A percentile compares a stretch with the other conserved stretches of the same genome.
Evolutionary conservation across 2,888 invertebrate genomes (phyloP).

Genomic region (Standfussiana lucernea): DNA sequence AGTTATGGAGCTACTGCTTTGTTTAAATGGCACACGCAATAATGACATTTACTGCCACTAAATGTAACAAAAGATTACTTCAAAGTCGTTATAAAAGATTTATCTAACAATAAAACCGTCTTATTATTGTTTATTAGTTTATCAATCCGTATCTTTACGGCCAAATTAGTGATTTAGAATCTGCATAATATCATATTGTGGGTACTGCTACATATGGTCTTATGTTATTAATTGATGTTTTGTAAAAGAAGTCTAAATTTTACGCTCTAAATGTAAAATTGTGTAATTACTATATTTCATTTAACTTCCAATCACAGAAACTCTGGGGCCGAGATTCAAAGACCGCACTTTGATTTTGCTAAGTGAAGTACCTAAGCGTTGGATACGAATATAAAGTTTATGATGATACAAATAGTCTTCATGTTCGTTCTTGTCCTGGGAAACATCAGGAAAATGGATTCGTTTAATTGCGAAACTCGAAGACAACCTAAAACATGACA

Average conservation of each 20-base stretch:
- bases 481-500: not conserved
- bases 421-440: not conserved
- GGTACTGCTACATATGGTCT: not conserved
- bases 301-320: not conserved
- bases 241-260: not conserved
- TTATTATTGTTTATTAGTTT: conserved; percentile 38
- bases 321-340: not conserved
- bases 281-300: not conserved
- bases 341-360: not conserved
- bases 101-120: conserved; percentile 24
- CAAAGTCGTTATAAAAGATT: not conserved
- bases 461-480: not conserved
- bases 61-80: conserved; percentile 13
- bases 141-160: conserved; percentile 41
- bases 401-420: not conserved
- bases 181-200: not conserved
- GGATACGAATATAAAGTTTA: not conserved
- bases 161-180: conserved; percentile 5
- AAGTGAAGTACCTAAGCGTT: not conserved
- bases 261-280: conserved; percentile 13
- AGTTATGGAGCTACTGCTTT: not conserved
- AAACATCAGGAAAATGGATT: not conserved
- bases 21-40: conserved; percentile 2
- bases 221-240: conserved; percentile 7
- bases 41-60: conserved; percentile 11